These are phyloP conservation scores for Caiman crocodilus DNA, from an alignment of 2,797 vertebrate genomes.

Conservation along the genomic window DNA sequence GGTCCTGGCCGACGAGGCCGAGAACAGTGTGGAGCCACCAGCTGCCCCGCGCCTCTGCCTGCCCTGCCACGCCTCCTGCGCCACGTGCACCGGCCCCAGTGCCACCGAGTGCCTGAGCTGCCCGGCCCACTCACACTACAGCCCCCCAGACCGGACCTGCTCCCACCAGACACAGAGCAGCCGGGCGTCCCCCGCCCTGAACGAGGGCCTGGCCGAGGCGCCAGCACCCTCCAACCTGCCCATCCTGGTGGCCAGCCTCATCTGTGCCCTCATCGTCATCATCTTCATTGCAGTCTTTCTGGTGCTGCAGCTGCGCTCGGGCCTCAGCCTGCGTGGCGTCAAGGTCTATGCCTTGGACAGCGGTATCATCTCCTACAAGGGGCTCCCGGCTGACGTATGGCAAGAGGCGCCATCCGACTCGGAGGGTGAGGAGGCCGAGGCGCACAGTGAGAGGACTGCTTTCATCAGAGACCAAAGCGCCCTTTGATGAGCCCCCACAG, in stretches of 20 bases:
- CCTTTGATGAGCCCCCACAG: constrained; percentile 88
- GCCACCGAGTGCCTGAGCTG: constrained; percentile 91
- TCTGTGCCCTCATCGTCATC: constrained; percentile 91
- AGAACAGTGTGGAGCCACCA: constrained; percentile 84
- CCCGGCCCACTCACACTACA: constrained; percentile 89
- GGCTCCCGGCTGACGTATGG: constrained; percentile 92
- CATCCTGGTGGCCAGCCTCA: constrained; percentile 88
- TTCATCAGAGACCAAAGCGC: constrained; percentile 99
- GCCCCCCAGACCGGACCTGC: constrained; percentile 86
- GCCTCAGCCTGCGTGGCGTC: constrained; percentile 88
- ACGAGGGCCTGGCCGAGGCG: constrained; percentile 33
- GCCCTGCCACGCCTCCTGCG: constrained; percentile 90
- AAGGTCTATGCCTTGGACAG: constrained; percentile 90
- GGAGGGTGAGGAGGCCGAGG: constrained; percentile 90
- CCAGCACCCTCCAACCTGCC: constrained; percentile 79
- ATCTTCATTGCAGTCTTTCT: constrained; percentile 91
- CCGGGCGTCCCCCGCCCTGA: constrained; percentile 87
- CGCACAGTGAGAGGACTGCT: constrained; percentile 95
- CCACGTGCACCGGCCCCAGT: constrained; percentile 88
- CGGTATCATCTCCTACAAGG: constrained; percentile 92
- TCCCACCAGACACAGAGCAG: constrained; percentile 91
- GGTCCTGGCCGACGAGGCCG: constrained; percentile 13
- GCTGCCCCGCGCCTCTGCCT: constrained; percentile 86
- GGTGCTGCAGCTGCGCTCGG: constrained; percentile 92
- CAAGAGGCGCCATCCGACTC: constrained; percentile 93